Percentiles rank a stretch among this genome's conserved stretches.
Evolutionary conservation across 2,797 vertebrate genomes (phyloP).

Genomic region (Falco concolor): DNA sequence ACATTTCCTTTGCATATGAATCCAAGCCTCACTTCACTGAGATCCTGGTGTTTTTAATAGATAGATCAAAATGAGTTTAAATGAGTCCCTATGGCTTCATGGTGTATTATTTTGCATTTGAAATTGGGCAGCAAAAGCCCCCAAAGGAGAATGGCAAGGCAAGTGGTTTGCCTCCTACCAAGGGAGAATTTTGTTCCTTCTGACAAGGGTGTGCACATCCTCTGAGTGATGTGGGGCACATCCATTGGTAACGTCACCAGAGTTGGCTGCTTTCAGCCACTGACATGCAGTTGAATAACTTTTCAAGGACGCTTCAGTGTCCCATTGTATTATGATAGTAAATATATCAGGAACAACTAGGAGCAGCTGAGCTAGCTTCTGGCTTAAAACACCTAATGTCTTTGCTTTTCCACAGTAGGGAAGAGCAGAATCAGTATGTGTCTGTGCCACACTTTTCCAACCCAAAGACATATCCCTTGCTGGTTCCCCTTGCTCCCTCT

Average conservation of each 20-base stretch:
- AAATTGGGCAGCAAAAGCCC: not conserved
- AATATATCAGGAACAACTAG: not conserved
- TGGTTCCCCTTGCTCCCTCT: not conserved
- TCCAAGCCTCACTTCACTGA: not conserved
- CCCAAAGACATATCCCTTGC: not conserved
- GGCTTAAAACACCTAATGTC: not conserved
- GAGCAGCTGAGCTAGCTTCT: not conserved
- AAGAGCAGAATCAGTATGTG: not conserved
- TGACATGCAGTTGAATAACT: not conserved
- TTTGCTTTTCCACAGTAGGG: not conserved
- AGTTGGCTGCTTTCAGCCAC: not conserved
- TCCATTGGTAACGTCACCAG: fast-evolving
- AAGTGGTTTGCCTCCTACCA: not conserved
- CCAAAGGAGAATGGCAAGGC: not conserved
- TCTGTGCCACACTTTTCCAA: not conserved
- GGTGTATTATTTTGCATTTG: not conserved
- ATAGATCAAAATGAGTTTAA: slow-evolving; percentile 13
- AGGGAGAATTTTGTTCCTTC: not conserved
- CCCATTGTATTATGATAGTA: not conserved
- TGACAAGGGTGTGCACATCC: not conserved
- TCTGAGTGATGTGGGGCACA: not conserved
- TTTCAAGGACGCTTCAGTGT: not conserved
- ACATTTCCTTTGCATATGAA: not conserved
- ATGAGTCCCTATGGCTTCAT: not conserved
- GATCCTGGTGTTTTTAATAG: not conserved